These are phyloP conservation scores for Sorex araneus DNA, from an alignment of 2,113 vertebrate genomes.

Conservation along the genomic window DNA sequence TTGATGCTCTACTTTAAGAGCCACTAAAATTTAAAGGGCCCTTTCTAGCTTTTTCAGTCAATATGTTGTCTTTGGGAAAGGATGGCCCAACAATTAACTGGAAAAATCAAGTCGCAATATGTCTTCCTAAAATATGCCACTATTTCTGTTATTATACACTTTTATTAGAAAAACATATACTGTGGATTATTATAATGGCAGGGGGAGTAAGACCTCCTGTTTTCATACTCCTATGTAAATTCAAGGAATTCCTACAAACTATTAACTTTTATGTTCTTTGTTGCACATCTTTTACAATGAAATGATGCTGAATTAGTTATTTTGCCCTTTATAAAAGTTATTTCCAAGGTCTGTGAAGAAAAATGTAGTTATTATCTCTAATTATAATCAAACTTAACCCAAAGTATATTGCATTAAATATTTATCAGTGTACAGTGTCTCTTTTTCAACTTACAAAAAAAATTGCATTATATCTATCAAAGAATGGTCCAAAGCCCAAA, in stretches of 20 bases:
- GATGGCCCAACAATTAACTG: not conserved
- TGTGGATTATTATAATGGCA: not conserved
- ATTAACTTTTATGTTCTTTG: not conserved
- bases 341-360: not conserved
- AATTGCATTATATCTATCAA: constrained; percentile 11
- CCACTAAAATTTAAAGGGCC: not conserved
- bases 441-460: constrained; percentile 23
- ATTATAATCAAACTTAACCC: not conserved
- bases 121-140: not conserved
- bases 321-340: not conserved
- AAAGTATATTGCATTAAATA: not conserved
- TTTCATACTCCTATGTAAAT: not conserved
- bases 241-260: not conserved
- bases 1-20: not conserved
- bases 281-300: not conserved
- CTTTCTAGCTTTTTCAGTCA: not conserved
- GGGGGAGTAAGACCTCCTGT: not conserved
- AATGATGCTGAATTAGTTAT: not conserved
- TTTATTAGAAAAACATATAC: not conserved
- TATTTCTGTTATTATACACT: not conserved
- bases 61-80: not conserved
- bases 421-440: not conserved
- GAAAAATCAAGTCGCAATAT: constrained; percentile 21
- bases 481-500: too few relatives aligned
- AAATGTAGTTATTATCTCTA: not conserved